Evolutionary conservation across 2,797 vertebrate species (phyloP).

Genomic region (Oreochromis mossambicus): DNA sequence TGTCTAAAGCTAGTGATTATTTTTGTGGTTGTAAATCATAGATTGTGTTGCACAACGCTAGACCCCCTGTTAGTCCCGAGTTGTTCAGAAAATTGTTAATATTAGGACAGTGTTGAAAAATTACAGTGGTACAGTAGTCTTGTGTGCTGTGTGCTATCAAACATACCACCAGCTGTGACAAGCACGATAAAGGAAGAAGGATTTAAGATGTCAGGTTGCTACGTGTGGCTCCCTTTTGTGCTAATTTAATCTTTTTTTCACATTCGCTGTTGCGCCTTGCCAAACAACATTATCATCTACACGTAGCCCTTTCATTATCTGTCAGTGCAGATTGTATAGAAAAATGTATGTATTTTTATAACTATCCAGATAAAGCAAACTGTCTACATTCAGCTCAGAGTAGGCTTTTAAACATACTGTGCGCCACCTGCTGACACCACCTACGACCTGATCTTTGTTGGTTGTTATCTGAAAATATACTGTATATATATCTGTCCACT

Average conservation of each 20-base stretch:
- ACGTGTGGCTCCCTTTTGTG: not conserved
- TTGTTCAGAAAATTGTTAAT: not conserved
- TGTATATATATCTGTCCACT: constrained; percentile 11
- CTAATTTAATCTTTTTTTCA: not conserved
- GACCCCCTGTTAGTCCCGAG: not conserved
- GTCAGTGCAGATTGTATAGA: not conserved
- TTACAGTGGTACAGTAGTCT: not conserved
- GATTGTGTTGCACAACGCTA: not conserved
- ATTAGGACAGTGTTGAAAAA: not conserved
- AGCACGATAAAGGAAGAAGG: not conserved
- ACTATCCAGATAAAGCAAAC: not conserved
- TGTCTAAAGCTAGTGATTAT: not conserved
- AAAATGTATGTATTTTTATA: not conserved
- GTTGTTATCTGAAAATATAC: constrained; percentile 23
- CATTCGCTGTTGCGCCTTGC: not conserved
- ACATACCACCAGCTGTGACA: not conserved
- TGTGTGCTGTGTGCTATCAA: not conserved
- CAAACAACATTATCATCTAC: constrained; percentile 5
- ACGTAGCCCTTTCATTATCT: not conserved
- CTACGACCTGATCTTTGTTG: not conserved
- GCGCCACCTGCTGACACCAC: constrained; percentile 1
- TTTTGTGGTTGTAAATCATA: not conserved
- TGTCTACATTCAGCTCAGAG: not conserved
- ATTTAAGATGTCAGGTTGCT: constrained; percentile 3
- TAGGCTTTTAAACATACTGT: not conserved